Base-by-base conservation (phyloP, 2,113 vertebrate species). In the Phaethon lepturus region DNA sequence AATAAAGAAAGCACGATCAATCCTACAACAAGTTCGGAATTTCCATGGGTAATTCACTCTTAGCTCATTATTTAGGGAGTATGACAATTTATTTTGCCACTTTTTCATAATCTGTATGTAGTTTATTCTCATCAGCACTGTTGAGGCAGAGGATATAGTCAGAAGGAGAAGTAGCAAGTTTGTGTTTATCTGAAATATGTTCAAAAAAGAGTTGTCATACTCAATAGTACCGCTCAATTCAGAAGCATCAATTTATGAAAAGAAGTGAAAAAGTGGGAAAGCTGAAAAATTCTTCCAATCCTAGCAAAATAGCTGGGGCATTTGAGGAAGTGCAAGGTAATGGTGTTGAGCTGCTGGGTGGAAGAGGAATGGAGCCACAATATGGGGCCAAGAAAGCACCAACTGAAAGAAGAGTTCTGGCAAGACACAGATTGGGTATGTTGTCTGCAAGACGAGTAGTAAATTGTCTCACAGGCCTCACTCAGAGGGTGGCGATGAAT, bases 141-240 rank as follows among this genome's bases (percentile, higher is more conserved):
- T 0, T 2, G 2, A 90, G 18, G 11, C 19, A 62, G 15, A 59
- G 13, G 45, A 42, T 18, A 53, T 9, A 45, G 10, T 26, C n/a
- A 85, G 23, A 47, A 85, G 58, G 13, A 73, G 9, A 49, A 72
- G n/a, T 35, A 67, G 8, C 13, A 31, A 31, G 24, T 19, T 25
- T 59, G 28, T 19, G 40, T 42, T 69, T 52, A 25, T 47, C n/a
- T 63, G 24, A 59, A 69, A 16, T 59, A 69, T 13, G 7, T 52
- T 68, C 26, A n/a, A 56, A 40, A 31, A 33, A 50, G 53, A 33
- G 13, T 29, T 52, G 18, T 67, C 40, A 50, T 50, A 45, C 42
- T 33, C 45, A 55, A 10, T 17, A 25, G 44, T 24, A 78, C 6
- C 0, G 1, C 14, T 49, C 1, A 1, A 47, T 11, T 64, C 50